phyloP scores from a whole-genome alignment of 1,140 invertebrate genomes.

The Brachionus plicatilis region DNA sequence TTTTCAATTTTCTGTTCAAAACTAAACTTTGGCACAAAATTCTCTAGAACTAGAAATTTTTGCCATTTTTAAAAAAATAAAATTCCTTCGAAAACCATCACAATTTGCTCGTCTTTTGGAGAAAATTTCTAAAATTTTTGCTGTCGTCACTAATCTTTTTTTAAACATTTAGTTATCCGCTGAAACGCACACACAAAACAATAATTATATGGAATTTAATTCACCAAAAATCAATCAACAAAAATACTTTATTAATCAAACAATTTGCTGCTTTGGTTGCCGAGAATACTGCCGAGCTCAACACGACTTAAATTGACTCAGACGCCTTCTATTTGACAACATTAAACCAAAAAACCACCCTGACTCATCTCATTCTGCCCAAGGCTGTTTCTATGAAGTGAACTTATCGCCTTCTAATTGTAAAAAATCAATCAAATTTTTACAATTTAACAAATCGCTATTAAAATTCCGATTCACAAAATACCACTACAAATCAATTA shows the following conservation, averaged over 20 bases:
- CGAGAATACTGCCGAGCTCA: constrained; percentile 33
- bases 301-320: constrained; percentile 38
- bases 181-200: neutral
- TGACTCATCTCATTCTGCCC: neutral
- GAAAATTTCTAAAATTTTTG: too few species aligned
- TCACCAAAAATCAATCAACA: neutral
- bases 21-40: too few species aligned
- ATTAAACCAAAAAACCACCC: neutral
- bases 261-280: constrained; percentile 29
- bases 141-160: neutral
- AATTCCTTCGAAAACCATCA: too few species aligned
- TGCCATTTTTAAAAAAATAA: too few species aligned
- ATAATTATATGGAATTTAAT: constrained; percentile 36
- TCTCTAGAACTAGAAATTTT: too few species aligned
- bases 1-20: too few species aligned
- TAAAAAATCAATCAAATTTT: constrained; percentile 25
- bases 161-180: neutral
- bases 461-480: neutral
- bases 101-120: too few species aligned
- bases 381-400: constrained; percentile 20
- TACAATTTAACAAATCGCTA: neutral
- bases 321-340: neutral
- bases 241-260: constrained; percentile 28
- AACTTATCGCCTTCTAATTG: neutral
- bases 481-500: constrained; percentile 30